phyloP scores from a whole-genome alignment of 2,797 vertebrate species.

The Notoglanidium macrostoma region DNA sequence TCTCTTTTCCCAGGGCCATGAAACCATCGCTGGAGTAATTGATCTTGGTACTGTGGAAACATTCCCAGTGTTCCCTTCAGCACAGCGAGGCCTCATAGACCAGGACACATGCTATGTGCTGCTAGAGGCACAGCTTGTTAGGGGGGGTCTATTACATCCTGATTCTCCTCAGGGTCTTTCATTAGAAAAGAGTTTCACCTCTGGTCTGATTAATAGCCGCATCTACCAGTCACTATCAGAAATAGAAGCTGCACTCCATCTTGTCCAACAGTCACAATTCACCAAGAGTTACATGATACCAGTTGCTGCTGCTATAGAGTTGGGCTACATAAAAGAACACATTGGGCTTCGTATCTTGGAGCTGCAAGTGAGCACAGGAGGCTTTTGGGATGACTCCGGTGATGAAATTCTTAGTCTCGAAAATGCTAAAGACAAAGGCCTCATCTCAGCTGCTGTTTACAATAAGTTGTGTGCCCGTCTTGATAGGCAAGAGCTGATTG shows the following conservation, averaged over 20 bases:
- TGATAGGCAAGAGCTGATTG: constrained; percentile 79
- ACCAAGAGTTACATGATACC: constrained; percentile 67
- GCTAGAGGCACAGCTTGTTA: constrained; percentile 87
- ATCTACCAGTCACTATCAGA: constrained; percentile 74
- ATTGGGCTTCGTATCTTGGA: constrained; percentile 84
- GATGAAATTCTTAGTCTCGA: constrained; percentile 75
- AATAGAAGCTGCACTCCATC: constrained; percentile 73
- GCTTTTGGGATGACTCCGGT: constrained; percentile 65
- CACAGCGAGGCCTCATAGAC: constrained; percentile 92
- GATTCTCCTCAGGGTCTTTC: constrained; percentile 76
- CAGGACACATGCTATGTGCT: constrained; percentile 88
- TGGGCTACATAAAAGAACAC: constrained; percentile 78
- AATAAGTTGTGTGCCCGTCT: constrained; percentile 75
- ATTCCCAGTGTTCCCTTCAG: constrained; percentile 88
- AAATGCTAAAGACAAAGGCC: constrained; percentile 70
- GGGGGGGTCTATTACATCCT: constrained; percentile 83
- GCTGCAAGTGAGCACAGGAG: constrained; percentile 79
- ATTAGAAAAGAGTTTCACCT: constrained; percentile 78
- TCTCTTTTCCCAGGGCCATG: constrained; percentile 74
- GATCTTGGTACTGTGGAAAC: constrained; percentile 94
- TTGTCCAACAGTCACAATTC: constrained; percentile 59
- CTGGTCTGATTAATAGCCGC: constrained; percentile 78
- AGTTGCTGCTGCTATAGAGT: constrained; percentile 76
- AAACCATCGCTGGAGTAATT: constrained; percentile 89
- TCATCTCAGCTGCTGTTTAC: constrained; percentile 70